phyloP scores from a whole-genome alignment of 2,797 vertebrate species.

The Threskiornis aethiopicus region DNA sequence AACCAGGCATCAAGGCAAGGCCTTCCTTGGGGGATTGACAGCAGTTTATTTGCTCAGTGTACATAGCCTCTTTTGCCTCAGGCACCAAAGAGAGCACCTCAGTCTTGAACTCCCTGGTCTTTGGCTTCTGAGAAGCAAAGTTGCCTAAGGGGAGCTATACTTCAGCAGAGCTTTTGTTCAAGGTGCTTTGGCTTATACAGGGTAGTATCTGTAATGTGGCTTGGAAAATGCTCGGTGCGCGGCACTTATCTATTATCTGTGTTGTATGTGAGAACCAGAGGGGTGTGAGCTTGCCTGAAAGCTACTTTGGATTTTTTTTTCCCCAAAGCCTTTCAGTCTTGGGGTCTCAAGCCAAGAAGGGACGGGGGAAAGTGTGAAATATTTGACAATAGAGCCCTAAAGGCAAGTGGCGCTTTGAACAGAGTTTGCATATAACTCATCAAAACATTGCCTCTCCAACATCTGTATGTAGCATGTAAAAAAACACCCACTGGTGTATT shows the following conservation, averaged over 20 bases:
- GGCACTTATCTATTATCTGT: not conserved
- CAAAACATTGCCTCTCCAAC: not conserved
- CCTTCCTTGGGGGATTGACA: not conserved
- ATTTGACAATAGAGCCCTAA: not conserved
- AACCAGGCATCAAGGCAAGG: not conserved
- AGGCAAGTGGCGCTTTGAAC: not conserved
- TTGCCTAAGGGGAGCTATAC: not conserved
- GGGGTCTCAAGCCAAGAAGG: not conserved
- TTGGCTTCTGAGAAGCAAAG: not conserved
- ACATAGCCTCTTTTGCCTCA: not conserved
- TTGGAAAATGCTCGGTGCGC: not conserved
- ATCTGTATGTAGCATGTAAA: not conserved
- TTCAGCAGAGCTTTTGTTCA: slow-evolving; percentile 7
- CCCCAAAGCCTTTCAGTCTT: not conserved
- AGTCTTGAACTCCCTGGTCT: slow-evolving; percentile 5
- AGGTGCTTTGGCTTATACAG: not conserved
- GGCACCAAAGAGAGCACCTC: not conserved
- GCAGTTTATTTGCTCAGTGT: not conserved
- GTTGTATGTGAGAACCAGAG: not conserved
- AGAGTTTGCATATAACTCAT: not conserved
- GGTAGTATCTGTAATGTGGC: not conserved
- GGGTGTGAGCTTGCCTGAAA: not conserved
- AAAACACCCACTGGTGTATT: not conserved
- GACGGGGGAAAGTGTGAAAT: not conserved
- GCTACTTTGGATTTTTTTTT: not conserved